These are phyloP conservation scores for Andrena bucephala DNA, from an alignment of 2,888 invertebrate genomes.

Conservation along the genomic window DNA sequence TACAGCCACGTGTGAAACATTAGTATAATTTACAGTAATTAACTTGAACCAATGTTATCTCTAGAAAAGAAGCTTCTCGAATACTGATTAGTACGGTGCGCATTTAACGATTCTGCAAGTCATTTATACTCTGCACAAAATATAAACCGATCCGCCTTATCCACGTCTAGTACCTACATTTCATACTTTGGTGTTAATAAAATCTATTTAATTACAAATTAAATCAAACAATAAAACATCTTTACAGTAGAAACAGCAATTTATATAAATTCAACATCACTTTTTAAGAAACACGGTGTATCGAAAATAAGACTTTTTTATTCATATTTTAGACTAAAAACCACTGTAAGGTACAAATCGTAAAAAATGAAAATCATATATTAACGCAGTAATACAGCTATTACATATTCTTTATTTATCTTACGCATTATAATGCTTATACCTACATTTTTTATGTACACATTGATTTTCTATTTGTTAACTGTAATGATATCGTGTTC, in stretches of 20 bases:
- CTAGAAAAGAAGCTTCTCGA: too few species aligned
- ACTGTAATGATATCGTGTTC: background rate
- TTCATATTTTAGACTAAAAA: background rate
- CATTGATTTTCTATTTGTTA: background rate
- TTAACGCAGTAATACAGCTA: constrained; percentile 8
- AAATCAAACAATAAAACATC: background rate
- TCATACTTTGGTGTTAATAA: too few species aligned
- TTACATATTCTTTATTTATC: background rate
- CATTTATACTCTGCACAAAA: too few species aligned
- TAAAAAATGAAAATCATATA: constrained; percentile 10
- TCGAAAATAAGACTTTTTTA: background rate
- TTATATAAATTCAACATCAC: background rate
- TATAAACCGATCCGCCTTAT: too few species aligned
- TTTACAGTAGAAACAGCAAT: background rate
- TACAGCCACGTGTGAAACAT: too few species aligned
- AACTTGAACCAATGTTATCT: too few species aligned
- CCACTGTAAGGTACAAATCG: background rate
- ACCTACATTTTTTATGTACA: constrained; percentile 22
- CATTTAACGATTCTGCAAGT: too few species aligned
- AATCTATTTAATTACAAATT: background rate
- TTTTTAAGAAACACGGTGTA: background rate
- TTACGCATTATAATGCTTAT: background rate
- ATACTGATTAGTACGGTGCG: too few species aligned
- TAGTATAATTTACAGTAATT: too few species aligned
- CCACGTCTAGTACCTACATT: too few species aligned